phyloP scores from a whole-genome alignment of 1,140 invertebrate genomes.

The Drosophila lacteicornis region DNA sequence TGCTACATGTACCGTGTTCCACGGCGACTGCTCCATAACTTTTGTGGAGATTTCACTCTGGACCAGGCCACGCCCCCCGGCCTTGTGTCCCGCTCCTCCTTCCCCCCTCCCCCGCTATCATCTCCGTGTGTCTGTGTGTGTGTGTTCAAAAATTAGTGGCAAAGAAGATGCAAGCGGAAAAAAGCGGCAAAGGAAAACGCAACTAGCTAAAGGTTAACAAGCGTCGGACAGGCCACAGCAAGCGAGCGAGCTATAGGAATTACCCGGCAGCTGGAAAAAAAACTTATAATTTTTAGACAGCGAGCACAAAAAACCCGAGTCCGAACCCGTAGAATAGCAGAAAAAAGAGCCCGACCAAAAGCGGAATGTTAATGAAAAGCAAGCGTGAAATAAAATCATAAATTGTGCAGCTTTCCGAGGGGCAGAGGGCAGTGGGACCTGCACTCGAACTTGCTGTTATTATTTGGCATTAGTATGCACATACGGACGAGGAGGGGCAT shows the following conservation, averaged over 20 bases:
- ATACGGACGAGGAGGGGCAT: slow-evolving; percentile 16
- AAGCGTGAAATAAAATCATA: slow-evolving; percentile 84
- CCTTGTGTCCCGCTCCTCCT: background rate
- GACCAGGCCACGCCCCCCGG: slow-evolving; percentile 35
- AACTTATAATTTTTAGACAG: slow-evolving; percentile 75
- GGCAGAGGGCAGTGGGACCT: slow-evolving; percentile 1
- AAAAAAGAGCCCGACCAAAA: slow-evolving; percentile 25
- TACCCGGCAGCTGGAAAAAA: slow-evolving; percentile 51
- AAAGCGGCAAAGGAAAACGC: slow-evolving; percentile 46
- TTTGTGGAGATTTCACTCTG: slow-evolving; percentile 73
- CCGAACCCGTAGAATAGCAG: slow-evolving; percentile 14
- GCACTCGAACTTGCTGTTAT: slow-evolving; percentile 47
- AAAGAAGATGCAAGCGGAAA: slow-evolving; percentile 49
- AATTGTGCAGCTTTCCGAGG: slow-evolving; percentile 61
- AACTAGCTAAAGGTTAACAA: slow-evolving; percentile 80
- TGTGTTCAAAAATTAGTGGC: slow-evolving; percentile 74
- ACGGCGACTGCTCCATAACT: slow-evolving; percentile 73
- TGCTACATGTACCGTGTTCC: slow-evolving; percentile 47
- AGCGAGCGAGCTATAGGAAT: slow-evolving; percentile 41
- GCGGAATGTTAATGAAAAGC: slow-evolving; percentile 79
- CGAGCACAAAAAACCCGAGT: slow-evolving; percentile 23
- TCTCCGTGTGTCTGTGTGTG: slow-evolving; percentile 8
- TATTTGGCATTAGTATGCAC: slow-evolving; percentile 65
- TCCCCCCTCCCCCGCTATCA: slow-evolving; percentile 14
- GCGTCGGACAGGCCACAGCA: slow-evolving; percentile 54